Base-by-base conservation (phyloP, 2,113 vertebrate species). In the Coptodon rendalli region DNA sequence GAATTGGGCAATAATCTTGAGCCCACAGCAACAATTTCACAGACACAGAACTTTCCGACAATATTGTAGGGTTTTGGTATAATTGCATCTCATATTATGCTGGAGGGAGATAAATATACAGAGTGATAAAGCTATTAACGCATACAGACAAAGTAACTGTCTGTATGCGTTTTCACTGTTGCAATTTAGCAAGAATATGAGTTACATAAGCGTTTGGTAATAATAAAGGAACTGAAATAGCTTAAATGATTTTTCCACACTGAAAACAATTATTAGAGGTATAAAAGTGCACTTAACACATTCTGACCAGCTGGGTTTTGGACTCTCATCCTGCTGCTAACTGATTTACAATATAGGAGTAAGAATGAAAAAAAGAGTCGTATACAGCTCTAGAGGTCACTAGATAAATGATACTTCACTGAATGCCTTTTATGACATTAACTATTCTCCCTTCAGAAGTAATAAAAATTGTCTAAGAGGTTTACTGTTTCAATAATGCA, bases 1-100 rank as follows among this genome's bases (percentile, higher is more conserved):
- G 94, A 94, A 82, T 76, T 83, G 86, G 89, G 84, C 92, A 95
- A 95, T 94, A 94, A 93, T 92, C 83, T 81, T 80, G 81, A 86
- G 90, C 89, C 63, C 84, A 91, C 40, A 91, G 91, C 88, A 91
- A 92, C 80, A 93, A 91, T 93, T 92, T 95, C 86, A 86, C 87
- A 92, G 82, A 92, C 81, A 89, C 87, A 86, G 61, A 94, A 92
- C 81, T 87, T 94, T 90, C 71, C 43, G 5, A 92, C 89, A 88
- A 81, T 88, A 87, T 89, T 86, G 82, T 85, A 38, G 45, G 57
- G 45, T 89, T 92, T 92, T 90, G 89, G 71, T 94, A 90, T 90
- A 95, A 94, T 95, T 95, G 92, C 76, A 80, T 91, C 73, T 87
- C 79, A 83, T 89, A 92, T 83, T 92, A 83, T 87, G 88, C 89